These are phyloP conservation scores for Caenorhabditis auriculariae DNA, from an alignment of 2,888 invertebrate genomes.

Conservation along the genomic window DNA sequence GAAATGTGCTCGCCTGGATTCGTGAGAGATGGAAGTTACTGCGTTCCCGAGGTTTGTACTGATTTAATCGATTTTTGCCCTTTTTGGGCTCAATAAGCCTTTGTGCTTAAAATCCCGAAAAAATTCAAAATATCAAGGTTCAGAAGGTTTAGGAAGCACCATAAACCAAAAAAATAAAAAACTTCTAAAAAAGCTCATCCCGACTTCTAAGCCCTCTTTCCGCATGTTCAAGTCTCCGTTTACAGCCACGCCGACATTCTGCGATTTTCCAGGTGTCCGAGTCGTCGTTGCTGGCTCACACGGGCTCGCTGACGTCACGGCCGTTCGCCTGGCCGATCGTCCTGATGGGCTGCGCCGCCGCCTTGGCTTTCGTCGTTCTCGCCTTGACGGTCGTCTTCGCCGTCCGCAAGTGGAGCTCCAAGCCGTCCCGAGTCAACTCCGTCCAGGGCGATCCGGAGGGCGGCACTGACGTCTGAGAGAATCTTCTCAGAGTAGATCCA, in stretches of 20 bases:
- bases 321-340: slow-evolving; percentile 41
- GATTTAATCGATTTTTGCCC: slow-evolving; percentile 5
- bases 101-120: neutral
- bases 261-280: slow-evolving; percentile 32
- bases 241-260: too few relatives aligned
- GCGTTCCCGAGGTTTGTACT: slow-evolving; percentile 36
- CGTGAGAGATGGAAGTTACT: slow-evolving; percentile 28
- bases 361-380: slow-evolving; percentile 26
- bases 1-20: slow-evolving; percentile 36
- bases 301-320: slow-evolving; percentile 26
- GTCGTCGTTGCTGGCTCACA: slow-evolving; percentile 35
- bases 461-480: slow-evolving; percentile 44
- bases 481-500: too few relatives aligned
- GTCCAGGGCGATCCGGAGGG: slow-evolving; percentile 38
- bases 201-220: too few relatives aligned
- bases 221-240: too few relatives aligned
- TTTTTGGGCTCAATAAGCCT: neutral
- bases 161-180: too few relatives aligned
- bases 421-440: slow-evolving; percentile 40
- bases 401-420: slow-evolving; percentile 42
- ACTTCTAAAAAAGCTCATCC: too few relatives aligned
- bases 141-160: too few relatives aligned
- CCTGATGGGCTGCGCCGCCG: slow-evolving; percentile 33
- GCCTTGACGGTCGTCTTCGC: slow-evolving; percentile 24
- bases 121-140: too few relatives aligned